A percentile compares a stretch with the other conserved stretches of the same genome.
These are phyloP conservation scores for Pleuronectes platessa DNA, from an alignment of 2,113 vertebrate genomes.

Conservation along the genomic window DNA sequence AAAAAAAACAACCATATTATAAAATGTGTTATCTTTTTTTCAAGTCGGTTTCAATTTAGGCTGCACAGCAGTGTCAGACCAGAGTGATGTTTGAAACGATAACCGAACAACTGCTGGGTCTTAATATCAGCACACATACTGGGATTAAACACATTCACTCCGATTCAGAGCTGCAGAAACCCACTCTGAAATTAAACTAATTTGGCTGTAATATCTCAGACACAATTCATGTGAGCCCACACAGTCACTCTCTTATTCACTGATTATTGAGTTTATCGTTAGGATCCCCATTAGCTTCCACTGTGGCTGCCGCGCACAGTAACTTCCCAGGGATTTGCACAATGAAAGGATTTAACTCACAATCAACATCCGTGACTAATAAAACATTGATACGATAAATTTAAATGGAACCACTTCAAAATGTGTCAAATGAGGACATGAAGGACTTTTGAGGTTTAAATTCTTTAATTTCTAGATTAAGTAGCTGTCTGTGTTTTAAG, in stretches of 20 bases:
- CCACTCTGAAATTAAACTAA: constrained; percentile 2
- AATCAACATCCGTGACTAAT: constrained; percentile 10
- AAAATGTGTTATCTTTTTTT: neutral
- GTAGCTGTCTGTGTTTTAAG: neutral
- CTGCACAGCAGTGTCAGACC: neutral
- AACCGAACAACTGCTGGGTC: neutral
- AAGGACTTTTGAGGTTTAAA: neutral
- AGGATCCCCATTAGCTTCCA: neutral
- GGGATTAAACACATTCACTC: constrained; percentile 23
- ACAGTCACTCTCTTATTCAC: neutral
- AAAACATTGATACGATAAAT: neutral
- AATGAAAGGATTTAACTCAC: constrained; percentile 7
- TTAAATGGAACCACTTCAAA: neutral
- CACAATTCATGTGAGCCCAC: neutral
- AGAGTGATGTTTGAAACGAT: neutral
- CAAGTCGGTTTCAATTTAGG: neutral
- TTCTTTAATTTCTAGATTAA: neutral
- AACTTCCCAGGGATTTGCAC: neutral
- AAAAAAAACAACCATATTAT: neutral
- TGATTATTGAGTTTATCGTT: constrained; percentile 9
- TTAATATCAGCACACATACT: constrained; percentile 25
- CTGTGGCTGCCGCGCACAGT: neutral
- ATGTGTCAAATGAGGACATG: neutral
- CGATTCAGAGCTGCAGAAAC: constrained; percentile 7
- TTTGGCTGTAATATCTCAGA: neutral